phyloP scores from a whole-genome alignment of 2,113 vertebrate genomes.

The Lontra canadensis region DNA sequence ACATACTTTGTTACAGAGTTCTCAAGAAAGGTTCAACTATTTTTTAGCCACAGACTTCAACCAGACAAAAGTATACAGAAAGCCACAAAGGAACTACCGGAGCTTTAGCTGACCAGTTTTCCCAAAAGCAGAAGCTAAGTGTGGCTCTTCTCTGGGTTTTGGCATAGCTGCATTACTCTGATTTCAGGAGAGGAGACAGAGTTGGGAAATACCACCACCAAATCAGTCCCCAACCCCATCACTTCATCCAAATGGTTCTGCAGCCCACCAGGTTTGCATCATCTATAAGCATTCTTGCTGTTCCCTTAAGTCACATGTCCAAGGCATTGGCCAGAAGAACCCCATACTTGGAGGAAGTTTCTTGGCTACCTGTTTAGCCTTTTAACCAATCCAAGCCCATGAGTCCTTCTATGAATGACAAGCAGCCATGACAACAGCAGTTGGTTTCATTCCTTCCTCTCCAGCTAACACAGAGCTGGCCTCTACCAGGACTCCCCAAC shows the following conservation, averaged over 20 bases:
- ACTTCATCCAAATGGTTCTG: slow-evolving; percentile 25
- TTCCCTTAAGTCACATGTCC: slow-evolving; percentile 29
- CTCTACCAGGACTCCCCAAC: slow-evolving; percentile 70
- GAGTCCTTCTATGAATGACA: slow-evolving; percentile 72
- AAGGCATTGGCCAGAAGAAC: slow-evolving; percentile 22
- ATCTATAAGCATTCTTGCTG: neutral
- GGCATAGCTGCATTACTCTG: neutral
- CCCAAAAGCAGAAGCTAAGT: slow-evolving; percentile 64
- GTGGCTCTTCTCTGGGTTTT: slow-evolving; percentile 26
- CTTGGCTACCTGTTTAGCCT: neutral
- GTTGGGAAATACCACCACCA: neutral
- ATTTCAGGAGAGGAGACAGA: slow-evolving; percentile 23
- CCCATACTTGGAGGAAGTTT: slow-evolving; percentile 17
- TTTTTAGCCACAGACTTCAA: slow-evolving; percentile 82
- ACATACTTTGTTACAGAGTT: slow-evolving; percentile 84
- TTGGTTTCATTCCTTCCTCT: slow-evolving; percentile 46
- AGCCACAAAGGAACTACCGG: slow-evolving; percentile 81
- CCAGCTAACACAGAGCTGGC: slow-evolving; percentile 61
- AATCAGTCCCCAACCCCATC: neutral
- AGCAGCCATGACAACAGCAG: slow-evolving; percentile 67
- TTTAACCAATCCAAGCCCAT: slow-evolving; percentile 47
- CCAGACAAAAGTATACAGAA: slow-evolving; percentile 78
- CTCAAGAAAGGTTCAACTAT: slow-evolving; percentile 81
- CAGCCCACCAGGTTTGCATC: slow-evolving; percentile 15
- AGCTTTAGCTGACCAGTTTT: slow-evolving; percentile 67